Evolutionary conservation across 2,888 invertebrate species (phyloP).

Genomic region (Bellardia pandia): DNA sequence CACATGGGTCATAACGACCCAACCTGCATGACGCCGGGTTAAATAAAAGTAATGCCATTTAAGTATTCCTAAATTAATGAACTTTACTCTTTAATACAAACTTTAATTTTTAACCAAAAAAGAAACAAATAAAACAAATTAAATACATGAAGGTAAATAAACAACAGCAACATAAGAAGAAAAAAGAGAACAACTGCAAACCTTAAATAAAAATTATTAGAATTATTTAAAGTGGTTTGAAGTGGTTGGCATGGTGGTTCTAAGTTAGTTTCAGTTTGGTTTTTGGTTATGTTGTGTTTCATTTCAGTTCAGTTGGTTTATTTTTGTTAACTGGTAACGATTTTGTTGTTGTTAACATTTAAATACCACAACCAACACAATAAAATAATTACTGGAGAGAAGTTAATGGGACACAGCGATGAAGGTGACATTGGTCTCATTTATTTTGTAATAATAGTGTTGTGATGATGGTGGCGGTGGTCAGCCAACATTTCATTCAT

Average conservation of each 20-base stretch:
- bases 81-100: not conserved
- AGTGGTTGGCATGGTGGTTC: not conserved
- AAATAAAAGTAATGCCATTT: too few relatives aligned
- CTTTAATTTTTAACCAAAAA: not conserved
- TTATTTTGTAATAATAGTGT: not conserved
- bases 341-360: not conserved
- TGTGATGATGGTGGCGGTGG: not conserved
- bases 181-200: not conserved
- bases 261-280: not conserved
- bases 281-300: not conserved
- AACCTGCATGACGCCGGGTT: too few relatives aligned
- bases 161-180: not conserved
- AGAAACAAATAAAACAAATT: not conserved
- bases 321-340: not conserved
- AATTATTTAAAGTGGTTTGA: not conserved
- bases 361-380: not conserved
- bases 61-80: too few relatives aligned
- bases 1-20: too few relatives aligned
- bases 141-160: not conserved
- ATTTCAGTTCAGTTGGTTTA: not conserved
- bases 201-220: not conserved
- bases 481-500: not conserved
- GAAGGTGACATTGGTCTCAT: constrained; percentile 1
- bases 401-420: not conserved
- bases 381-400: not conserved